Evolutionary conservation across 2,888 invertebrate genomes (phyloP).

Genomic region (Lumbricus terrestris): DNA sequence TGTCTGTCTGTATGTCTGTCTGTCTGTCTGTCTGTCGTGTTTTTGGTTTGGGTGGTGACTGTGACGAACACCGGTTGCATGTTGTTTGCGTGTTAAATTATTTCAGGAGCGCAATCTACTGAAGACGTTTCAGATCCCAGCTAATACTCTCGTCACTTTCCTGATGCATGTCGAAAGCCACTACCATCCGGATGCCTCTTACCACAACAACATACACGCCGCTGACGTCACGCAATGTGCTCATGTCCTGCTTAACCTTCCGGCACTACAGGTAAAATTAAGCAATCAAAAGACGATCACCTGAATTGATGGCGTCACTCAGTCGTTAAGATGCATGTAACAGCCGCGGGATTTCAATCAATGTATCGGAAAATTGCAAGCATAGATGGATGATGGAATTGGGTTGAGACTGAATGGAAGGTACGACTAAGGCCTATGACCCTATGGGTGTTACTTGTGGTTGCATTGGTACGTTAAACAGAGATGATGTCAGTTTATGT

Average conservation of each 20-base stretch:
- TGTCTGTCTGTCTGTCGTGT: background rate
- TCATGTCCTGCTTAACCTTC: conserved; percentile 90
- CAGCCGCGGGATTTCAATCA: too few species aligned
- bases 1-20: background rate
- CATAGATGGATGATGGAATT: too few species aligned
- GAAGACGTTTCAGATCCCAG: conserved; percentile 87
- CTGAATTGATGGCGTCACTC: too few species aligned
- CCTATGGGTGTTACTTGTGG: too few species aligned
- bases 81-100: background rate
- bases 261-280: conserved; percentile 81
- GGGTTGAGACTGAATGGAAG: too few species aligned
- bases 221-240: conserved; percentile 98
- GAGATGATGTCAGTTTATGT: too few species aligned
- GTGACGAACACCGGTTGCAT: too few species aligned
- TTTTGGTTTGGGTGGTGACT: too few species aligned
- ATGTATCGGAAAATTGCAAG: too few species aligned
- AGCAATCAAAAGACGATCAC: background rate
- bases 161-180: conserved; percentile 97
- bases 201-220: conserved; percentile 97
- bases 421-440: too few species aligned
- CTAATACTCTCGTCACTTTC: conserved; percentile 91
- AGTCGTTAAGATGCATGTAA: background rate
- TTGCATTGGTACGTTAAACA: too few species aligned
- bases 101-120: conserved; percentile 62
- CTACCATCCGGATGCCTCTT: conserved; percentile 95